These are phyloP conservation scores for Lepidurus arcticus DNA, from an alignment of 1,140 invertebrate genomes.

Conservation along the genomic window DNA sequence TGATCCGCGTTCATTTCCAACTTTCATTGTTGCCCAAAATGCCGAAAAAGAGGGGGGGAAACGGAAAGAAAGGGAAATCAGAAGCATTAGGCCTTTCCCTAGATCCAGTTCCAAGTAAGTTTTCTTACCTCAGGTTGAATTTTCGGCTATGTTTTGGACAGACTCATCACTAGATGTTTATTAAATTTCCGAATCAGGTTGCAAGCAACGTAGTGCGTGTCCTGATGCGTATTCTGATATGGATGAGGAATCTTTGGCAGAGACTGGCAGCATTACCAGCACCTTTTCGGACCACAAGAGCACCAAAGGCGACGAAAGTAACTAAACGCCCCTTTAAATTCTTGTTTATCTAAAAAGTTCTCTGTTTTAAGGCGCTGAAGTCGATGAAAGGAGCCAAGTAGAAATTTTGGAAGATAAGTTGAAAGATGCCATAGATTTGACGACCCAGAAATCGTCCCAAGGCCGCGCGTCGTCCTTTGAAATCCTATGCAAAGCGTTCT, in stretches of 20 bases:
- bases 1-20: background rate
- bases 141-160: background rate
- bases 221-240: constrained; percentile 41
- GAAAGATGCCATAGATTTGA: constrained; percentile 73
- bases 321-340: constrained; percentile 35
- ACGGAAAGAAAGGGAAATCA: constrained; percentile 12
- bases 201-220: background rate
- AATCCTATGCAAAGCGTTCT: constrained; percentile 64
- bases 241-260: constrained; percentile 63
- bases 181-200: background rate
- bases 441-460: constrained; percentile 77
- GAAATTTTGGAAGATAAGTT: constrained; percentile 87
- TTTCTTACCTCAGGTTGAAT: background rate
- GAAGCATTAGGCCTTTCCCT: background rate
- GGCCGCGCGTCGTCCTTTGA: constrained; percentile 67
- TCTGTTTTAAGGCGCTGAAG: constrained; percentile 38
- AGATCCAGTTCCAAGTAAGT: background rate
- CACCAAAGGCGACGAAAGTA: constrained; percentile 53
- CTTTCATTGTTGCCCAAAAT: background rate
- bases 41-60: constrained; percentile 27
- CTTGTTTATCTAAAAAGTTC: background rate
- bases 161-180: constrained; percentile 11
- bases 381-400: constrained; percentile 44
- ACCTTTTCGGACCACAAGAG: constrained; percentile 58
- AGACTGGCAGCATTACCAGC: constrained; percentile 63